Base-by-base conservation (phyloP, 2,797 vertebrate species). In the Poeciliopsis turneri region DNA sequence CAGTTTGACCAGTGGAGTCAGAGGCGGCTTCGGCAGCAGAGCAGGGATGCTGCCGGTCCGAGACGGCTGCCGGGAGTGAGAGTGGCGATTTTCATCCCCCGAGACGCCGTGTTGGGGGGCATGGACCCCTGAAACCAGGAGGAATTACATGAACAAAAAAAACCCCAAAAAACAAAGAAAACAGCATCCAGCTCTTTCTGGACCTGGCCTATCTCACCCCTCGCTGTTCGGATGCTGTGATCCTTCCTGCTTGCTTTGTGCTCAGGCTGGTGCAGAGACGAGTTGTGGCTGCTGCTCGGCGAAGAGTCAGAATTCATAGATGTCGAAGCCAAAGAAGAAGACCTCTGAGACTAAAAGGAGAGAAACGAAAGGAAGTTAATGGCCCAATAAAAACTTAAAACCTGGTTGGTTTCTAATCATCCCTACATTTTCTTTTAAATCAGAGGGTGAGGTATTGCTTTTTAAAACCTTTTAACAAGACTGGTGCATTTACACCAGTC, bases 1-100 rank as follows among this genome's bases (percentile, higher is more conserved):
- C 28, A 98, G 95, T 84, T 97, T 98, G 79, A 99, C 98, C 77
- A 98, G 91, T 1, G 97, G 97, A 0, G 96, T 97, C 46, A 97
- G 95, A 0, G 97, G 97, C 0, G 98, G 98, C 72, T 96, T 97
- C 23, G 97, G 97, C 83, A 98, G 95, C 90, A 98, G 86, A 11
- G 97, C 97, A 0, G 97, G 97, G 80, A 98, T 97, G 51, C 96
- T 97, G 61, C 97, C 95, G 2, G 96, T 90, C 13, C 97, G 96
- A 0, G 96, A 87, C 0, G 95, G 93, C 23, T 97, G 96, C 39
- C 95, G 97, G 86, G 96, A 94, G 47, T 87, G 89, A 8, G 89
- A 89, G 79, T 94, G 86, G 57, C 86, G 89, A 1, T 86, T 89
- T 45, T 93, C 94, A 36, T 93, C 94, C 1, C 94, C 92, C 28